Base-by-base conservation (phyloP, 1,140 invertebrate genomes). In the Carcinoscorpius rotundicauda region DNA sequence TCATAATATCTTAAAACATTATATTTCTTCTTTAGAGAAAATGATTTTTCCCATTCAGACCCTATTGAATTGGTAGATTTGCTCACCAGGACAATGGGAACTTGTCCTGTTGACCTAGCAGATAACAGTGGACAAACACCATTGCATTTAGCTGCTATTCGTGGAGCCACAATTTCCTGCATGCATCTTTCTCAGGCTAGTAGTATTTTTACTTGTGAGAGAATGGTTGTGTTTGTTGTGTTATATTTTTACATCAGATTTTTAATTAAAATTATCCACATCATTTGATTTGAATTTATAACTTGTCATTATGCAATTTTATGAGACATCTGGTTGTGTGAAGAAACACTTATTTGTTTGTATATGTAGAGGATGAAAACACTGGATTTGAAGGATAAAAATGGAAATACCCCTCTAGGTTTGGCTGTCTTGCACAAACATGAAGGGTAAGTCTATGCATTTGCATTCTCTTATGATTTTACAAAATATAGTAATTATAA, bases 141-240 rank as follows among this genome's bases (percentile, higher is more conserved):
- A 4, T 71, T 82, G 11, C 80, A 82, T 68, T 72, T 75, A 63
- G 80, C 81, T 50, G 81, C 81, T 51, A 69, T 72, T 51, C 69
- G 76, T 50, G 81, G 81, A 6, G 76, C 80, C 8, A 79, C 79
- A 6, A 80, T 82, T 68, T 81, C 74, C 61, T 76, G 75, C 67
- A 58, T 64, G 66, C 6, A 57, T 57, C 56, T 63, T 56, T 72
- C 29, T 29, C 29, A 76, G 74, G 74, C 29, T 29, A 29, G 29
- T 29, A 2, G 29, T 29, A 29, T 29, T 29, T 29, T 29, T 29
- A 29, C 29, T 29, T 29, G 29, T 29, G 29, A 29, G 29, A 2
- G 29, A 29, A 29, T 29, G 29, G 29, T 29, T 29, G 29, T 29
- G 29, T 29, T 29, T 29, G 29, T 29, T 29, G 29, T 29, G 29